Conservation (phyloP, 2,113 vertebrate genomes). For the Tyrannus savana region DNA sequence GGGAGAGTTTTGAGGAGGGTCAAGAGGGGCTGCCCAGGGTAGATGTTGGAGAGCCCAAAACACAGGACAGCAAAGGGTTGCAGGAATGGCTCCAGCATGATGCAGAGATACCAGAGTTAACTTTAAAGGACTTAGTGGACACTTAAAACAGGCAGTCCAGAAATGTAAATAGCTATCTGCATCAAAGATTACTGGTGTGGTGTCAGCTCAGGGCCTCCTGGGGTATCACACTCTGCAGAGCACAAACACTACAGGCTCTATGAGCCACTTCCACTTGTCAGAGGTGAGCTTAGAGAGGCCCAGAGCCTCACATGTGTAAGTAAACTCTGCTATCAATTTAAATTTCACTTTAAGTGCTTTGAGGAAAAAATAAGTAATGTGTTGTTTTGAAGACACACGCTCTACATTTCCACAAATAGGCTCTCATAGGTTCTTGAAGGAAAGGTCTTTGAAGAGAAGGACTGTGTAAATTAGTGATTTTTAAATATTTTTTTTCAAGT, state of each 20-base stretch:
- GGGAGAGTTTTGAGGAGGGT: background rate
- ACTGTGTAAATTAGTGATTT: background rate
- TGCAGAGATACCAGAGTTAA: background rate
- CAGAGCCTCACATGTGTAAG: background rate
- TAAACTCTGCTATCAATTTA: background rate
- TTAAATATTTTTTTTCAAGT: no score
- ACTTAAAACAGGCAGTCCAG: background rate
- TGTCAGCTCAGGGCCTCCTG: background rate
- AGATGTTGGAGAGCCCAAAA: background rate
- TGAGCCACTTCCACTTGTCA: background rate
- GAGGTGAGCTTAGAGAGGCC: background rate
- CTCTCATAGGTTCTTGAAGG: background rate
- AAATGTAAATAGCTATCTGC: slow-evolving; percentile 10
- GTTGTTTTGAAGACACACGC: background rate
- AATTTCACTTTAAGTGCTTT: background rate
- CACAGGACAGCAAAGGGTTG: background rate
- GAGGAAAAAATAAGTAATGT: background rate
- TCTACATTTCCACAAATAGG: background rate
- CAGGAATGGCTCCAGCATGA: background rate
- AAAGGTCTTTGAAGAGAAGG: background rate
- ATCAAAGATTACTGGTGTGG: background rate
- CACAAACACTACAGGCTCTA: background rate
- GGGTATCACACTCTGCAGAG: background rate
- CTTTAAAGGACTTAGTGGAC: background rate
- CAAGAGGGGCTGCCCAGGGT: background rate